A percentile compares a stretch with the other conserved stretches of the same genome.
Conservation (phyloP, 92 coral and sea anemone species). For the Palythoa caribaeorum region DNA sequence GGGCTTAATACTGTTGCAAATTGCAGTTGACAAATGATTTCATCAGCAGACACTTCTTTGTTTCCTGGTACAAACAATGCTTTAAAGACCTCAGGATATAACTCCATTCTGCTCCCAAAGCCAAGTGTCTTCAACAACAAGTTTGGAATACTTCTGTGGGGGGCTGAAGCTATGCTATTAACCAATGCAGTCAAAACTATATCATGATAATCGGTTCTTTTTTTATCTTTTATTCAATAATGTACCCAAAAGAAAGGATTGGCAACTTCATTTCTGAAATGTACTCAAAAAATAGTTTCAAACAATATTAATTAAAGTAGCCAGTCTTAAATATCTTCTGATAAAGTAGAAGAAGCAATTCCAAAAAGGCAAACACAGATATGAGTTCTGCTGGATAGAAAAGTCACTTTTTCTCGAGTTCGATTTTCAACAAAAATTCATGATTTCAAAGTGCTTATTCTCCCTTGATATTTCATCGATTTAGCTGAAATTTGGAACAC, state of each 20-base stretch:
- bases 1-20: too few species aligned
- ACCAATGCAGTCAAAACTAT: background rate
- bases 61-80: constrained; percentile 66
- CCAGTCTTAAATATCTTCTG: background rate
- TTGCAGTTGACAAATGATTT: too few species aligned
- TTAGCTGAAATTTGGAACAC: too few species aligned
- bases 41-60: too few species aligned
- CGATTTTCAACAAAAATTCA: too few species aligned
- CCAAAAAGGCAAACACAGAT: too few species aligned
- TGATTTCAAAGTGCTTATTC: too few species aligned
- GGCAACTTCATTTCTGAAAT: background rate
- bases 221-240: background rate
- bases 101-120: constrained; percentile 66
- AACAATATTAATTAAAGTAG: background rate
- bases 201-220: background rate
- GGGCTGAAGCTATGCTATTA: background rate
- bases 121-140: constrained; percentile 58
- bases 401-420: too few species aligned
- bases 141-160: background rate
- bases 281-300: background rate
- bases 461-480: too few species aligned
- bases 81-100: constrained; percentile 62
- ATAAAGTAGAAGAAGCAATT: background rate
- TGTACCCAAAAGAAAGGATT: background rate
- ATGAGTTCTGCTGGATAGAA: too few species aligned